These are phyloP conservation scores for Florisuga fusca DNA, from an alignment of 2,797 vertebrate species.

Conservation along the genomic window DNA sequence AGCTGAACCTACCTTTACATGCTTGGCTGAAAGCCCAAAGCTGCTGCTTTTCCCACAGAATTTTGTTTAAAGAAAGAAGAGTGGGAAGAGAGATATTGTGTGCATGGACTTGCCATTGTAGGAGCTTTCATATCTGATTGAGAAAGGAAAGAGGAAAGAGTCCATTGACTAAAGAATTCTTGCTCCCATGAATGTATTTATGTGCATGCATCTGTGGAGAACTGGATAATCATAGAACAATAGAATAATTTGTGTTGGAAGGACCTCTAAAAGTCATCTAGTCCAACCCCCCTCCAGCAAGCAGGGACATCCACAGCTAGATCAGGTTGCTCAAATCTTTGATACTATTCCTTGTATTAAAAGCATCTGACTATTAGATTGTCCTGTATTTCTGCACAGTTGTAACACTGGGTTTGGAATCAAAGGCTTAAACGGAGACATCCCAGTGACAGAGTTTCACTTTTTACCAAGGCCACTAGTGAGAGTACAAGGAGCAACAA, in stretches of 20 bases:
- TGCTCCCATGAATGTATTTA: neutral
- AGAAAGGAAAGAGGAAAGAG: neutral
- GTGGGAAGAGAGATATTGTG: neutral
- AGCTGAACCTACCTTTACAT: neutral
- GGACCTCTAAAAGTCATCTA: too few relatives aligned
- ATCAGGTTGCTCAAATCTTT: neutral
- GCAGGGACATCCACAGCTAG: too few relatives aligned
- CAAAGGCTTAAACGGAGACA: neutral
- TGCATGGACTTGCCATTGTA: neutral
- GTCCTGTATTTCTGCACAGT: neutral
- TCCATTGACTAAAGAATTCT: neutral
- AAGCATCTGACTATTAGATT: neutral
- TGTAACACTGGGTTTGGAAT: neutral
- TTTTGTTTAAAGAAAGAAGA: neutral
- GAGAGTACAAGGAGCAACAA: neutral
- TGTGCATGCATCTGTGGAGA: neutral
- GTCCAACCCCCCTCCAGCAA: too few relatives aligned
- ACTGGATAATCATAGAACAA: neutral
- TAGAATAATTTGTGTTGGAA: too few relatives aligned
- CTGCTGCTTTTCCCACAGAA: neutral
- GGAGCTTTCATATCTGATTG: neutral
- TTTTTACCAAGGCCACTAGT: neutral
- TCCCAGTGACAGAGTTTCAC: neutral
- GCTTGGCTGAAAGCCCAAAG: neutral
- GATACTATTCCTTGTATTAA: neutral